These are phyloP conservation scores for Nerophis lumbriciformis DNA, from an alignment of 2,113 vertebrate species.

Conservation along the genomic window DNA sequence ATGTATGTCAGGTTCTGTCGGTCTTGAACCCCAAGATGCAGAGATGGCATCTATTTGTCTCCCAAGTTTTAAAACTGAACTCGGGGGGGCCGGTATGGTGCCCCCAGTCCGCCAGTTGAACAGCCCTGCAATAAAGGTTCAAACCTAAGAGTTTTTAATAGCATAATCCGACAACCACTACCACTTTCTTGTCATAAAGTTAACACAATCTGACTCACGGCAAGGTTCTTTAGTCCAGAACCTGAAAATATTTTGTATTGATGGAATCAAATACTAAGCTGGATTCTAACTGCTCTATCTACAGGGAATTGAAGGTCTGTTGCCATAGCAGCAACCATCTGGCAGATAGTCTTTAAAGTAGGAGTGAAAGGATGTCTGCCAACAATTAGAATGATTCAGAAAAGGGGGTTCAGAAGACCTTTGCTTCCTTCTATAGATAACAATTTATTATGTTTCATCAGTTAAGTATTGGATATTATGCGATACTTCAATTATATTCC, in stretches of 20 bases:
- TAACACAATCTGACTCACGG: neutral
- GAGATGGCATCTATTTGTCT: too few species aligned
- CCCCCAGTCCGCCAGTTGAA: neutral
- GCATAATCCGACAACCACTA: neutral
- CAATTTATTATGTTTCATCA: neutral
- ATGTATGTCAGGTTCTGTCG: too few species aligned
- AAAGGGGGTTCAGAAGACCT: neutral
- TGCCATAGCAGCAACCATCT: slow-evolving; percentile 36
- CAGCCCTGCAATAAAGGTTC: slow-evolving; percentile 1
- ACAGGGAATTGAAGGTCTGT: slow-evolving; percentile 27
- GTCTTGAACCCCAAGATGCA: too few species aligned
- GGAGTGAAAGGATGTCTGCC: slow-evolving; percentile 9
- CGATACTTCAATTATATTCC: too few species aligned
- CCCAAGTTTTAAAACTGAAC: too few species aligned
- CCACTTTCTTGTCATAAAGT: slow-evolving; percentile 5
- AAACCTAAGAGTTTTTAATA: neutral
- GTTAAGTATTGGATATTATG: too few species aligned
- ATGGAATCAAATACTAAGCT: neutral
- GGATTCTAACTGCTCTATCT: slow-evolving; percentile 12
- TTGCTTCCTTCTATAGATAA: neutral
- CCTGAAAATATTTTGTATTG: slow-evolving; percentile 11
- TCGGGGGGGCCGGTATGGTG: too few species aligned
- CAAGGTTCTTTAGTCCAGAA: slow-evolving; percentile 3
- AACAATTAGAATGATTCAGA: slow-evolving; percentile 11
- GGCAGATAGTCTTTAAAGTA: slow-evolving; percentile 19